Evolutionary conservation across 2,888 invertebrate species (phyloP), one percentile per base, ranked within the genome.

Genomic region (Drosophila histrio): DNA sequence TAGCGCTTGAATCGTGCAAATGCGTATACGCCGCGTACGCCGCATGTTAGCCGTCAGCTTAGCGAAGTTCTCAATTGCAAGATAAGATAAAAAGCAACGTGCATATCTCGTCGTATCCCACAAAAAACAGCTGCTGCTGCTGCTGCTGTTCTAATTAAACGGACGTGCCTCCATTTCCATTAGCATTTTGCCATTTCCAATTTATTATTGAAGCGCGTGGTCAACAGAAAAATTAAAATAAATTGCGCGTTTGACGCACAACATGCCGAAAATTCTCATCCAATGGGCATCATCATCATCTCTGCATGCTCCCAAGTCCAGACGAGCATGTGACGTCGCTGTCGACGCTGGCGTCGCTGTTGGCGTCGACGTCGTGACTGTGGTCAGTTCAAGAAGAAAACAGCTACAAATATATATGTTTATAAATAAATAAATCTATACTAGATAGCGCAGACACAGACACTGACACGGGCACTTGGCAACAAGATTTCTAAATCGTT

Each of bases 171-270:
- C 79, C 81, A 62, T 68, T 85, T 68, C 47, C 53, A 80, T 60
- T 72, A 66, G 47, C 41, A 56, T 44, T 34, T 46, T 26, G 39
- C 28, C 19, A 58, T 49, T n/a, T n/a, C n/a, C 30, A 30, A 17
- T 32, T 32, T 32, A 28, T 32, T 53, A 21, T 57, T 53, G 30
- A 34, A 49, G 49, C 73, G 58, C 61, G 56, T 61, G 79, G 65
- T 69, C 67, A 82, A 84, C 87, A 87, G 60, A 82, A 74, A 64
- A 84, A 82, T 87, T 82, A 56, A 82, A 87, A 76, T 69, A 72
- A 79, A 79, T 75, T 76, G 53, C 22, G 47, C 54, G 52, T 13
- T 38, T 56, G 84, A 81, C 78, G 71, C 64, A 83, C 32, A 57
- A 19, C 46, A 24, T 46, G n/a, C 58, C 65, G 21, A 78, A 70